A percentile compares a stretch with the other conserved stretches of the same genome.
Evolutionary conservation across 2,797 vertebrate genomes (phyloP).

Genomic region (Florisuga fusca): DNA sequence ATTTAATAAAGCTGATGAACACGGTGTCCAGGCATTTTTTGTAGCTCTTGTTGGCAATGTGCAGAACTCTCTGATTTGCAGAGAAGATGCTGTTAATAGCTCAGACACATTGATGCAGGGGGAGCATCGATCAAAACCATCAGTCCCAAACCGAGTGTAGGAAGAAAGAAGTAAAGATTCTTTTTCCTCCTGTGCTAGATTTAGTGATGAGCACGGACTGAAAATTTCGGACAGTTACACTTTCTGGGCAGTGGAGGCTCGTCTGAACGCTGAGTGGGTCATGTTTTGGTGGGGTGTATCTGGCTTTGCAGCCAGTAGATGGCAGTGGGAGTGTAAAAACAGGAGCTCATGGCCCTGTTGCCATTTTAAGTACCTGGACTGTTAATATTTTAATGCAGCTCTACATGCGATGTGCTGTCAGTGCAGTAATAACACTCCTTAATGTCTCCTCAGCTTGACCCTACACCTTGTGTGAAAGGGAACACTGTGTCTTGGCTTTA

Average conservation of each 20-base stretch:
- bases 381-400: neutral
- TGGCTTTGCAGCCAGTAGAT: conserved; percentile 31
- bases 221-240: neutral
- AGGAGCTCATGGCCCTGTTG: neutral
- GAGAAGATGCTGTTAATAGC: neutral
- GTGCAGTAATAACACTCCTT: rapidly evolving
- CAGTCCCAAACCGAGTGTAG: neutral
- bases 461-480: neutral
- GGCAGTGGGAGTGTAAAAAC: conserved; percentile 40
- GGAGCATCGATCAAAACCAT: neutral
- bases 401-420: rapidly evolving
- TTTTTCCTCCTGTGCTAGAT: neutral
- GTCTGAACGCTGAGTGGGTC: rapidly evolving
- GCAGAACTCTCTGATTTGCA: no score
- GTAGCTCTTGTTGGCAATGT: neutral
- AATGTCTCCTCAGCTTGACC: neutral
- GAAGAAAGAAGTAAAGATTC: neutral
- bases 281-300: rapidly evolving
- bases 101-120: neutral
- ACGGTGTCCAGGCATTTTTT: neutral
- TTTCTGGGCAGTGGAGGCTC: no score
- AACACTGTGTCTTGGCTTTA: rapidly evolving
- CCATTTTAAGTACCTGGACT: neutral
- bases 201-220: neutral
- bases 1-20: neutral